Evolutionary conservation across 2,797 vertebrate species (phyloP).

Genomic region (Rhynchotus rufescens): DNA sequence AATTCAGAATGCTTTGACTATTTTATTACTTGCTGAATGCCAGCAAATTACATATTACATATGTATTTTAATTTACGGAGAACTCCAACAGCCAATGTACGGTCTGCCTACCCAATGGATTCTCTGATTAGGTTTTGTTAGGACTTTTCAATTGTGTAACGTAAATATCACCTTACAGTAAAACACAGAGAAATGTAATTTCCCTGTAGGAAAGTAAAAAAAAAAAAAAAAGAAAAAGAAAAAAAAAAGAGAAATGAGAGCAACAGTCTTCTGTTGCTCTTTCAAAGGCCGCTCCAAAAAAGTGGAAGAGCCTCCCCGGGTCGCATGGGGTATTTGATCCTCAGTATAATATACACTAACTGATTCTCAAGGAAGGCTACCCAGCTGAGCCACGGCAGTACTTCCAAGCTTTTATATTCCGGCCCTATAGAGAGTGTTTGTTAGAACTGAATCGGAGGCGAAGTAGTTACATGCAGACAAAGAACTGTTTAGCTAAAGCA

Average conservation of each 20-base stretch:
- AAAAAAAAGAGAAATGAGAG: not conserved
- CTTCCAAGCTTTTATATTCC: not conserved
- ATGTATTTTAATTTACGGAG: not conserved
- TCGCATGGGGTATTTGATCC: not conserved
- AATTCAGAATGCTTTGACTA: not conserved
- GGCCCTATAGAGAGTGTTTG: not conserved
- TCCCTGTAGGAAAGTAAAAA: not conserved
- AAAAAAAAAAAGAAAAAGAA: not conserved
- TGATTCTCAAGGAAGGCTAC: not conserved
- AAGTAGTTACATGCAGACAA: slow-evolving; percentile 20
- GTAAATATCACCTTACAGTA: not conserved
- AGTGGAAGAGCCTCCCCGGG: not conserved
- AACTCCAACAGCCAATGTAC: accelerated
- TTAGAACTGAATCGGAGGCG: not conserved
- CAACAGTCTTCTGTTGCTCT: not conserved
- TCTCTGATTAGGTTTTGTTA: not conserved
- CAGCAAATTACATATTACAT: not conserved
- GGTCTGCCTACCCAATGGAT: not conserved
- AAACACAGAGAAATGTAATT: not conserved
- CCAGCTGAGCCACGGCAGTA: not conserved
- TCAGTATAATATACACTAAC: not conserved
- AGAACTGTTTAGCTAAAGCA: slow-evolving; percentile 23
- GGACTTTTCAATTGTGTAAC: not conserved
- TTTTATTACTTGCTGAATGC: not conserved
- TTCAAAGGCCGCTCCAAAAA: not conserved